Evolutionary conservation across 2,797 vertebrate genomes (phyloP).

Genomic region (Chelon labrosus): DNA sequence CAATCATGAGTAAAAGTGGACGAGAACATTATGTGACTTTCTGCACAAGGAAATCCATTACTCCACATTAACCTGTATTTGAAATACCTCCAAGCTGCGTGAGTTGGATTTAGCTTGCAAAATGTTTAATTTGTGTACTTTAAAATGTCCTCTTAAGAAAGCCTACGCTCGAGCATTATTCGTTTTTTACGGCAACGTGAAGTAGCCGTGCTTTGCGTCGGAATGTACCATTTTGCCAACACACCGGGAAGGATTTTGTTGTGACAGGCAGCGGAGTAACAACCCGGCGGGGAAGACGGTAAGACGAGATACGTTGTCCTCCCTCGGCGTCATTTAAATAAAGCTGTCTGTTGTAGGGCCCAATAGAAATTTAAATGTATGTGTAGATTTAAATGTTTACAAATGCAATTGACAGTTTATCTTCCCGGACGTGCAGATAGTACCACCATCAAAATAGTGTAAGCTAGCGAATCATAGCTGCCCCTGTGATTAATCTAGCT

Average conservation of each 20-base stretch:
- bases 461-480: constrained; percentile 60
- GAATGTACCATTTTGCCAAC: constrained; percentile 75
- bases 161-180: background rate
- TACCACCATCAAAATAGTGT: constrained; percentile 47
- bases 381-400: background rate
- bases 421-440: constrained; percentile 55
- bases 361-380: background rate
- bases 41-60: background rate
- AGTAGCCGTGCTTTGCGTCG: constrained; percentile 51
- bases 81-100: fast-evolving
- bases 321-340: constrained; percentile 9
- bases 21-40: constrained; percentile 36
- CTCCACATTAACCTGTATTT: background rate
- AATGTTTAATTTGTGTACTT: background rate
- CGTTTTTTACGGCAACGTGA: constrained; percentile 48
- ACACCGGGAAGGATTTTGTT: constrained; percentile 77
- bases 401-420: background rate
- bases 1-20: constrained; percentile 37
- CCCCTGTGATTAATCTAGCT: constrained; percentile 61
- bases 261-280: constrained; percentile 74
- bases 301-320: constrained; percentile 40
- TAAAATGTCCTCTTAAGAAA: background rate
- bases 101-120: background rate
- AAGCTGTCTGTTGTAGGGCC: background rate
- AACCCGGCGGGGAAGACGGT: constrained; percentile 78